Evolutionary conservation across 2,113 vertebrate genomes (phyloP).

Genomic region (Ploceus nigricollis): DNA sequence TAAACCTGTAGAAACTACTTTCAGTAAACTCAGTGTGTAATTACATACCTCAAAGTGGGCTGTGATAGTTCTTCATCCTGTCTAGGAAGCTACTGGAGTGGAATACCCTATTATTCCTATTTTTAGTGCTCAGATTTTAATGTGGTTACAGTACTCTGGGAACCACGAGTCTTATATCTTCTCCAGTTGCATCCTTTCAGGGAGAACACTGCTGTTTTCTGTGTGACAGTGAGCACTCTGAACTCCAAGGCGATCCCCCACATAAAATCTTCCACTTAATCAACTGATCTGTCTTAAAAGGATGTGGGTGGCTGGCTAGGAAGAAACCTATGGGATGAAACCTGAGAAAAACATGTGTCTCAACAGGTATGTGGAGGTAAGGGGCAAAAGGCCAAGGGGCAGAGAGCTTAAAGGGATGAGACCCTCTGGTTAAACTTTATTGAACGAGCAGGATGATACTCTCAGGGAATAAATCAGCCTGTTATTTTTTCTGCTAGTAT

Average conservation of each 20-base stretch:
- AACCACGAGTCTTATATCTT: neutral
- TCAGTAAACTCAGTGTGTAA: neutral
- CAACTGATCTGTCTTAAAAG: neutral
- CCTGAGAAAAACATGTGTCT: neutral
- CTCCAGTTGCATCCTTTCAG: neutral
- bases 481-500: neutral
- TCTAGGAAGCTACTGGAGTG: neutral
- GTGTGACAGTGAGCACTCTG: neutral
- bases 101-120: neutral
- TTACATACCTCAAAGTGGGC: neutral
- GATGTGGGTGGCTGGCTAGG: neutral
- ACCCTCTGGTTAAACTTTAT: neutral
- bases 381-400: neutral
- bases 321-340: constrained; percentile 6
- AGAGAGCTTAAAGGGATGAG: neutral
- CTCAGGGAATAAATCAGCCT: neutral
- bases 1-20: neutral
- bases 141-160: neutral
- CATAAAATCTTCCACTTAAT: neutral
- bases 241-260: neutral
- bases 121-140: neutral
- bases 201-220: neutral
- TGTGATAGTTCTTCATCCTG: neutral
- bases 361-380: neutral
- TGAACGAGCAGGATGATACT: neutral